Evolutionary conservation across 2,113 vertebrate genomes (phyloP), one percentile per base, ranked within the genome.

Genomic region (Daubentonia madagascariensis): DNA sequence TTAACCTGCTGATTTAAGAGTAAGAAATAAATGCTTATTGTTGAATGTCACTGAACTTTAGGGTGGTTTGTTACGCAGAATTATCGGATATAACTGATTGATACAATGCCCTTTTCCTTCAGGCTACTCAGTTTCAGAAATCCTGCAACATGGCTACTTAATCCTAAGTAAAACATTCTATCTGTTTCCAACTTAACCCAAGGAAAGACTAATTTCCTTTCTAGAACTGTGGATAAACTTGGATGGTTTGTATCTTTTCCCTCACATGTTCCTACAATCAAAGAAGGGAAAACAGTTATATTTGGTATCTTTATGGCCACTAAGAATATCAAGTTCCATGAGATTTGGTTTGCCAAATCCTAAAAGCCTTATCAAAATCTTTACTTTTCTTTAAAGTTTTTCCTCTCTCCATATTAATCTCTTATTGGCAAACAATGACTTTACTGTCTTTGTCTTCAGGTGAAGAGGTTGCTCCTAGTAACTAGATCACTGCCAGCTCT

Each of bases 121-220:
- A 61, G 50, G 30, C 79, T 81, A 35, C 52, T 70, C 37, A 88
- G 54, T 59, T 32, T 87, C 28, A 43, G 70, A 85, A 30, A 88
- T 67, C 54, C 84, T 88, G 8, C 67, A 88, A 72, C 16, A 65
- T 65, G 81, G 40, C 11, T 52, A 43, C 54, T 83, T 92, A 94
- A 76, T 52, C 40, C n/a, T 87, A 78, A 94, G 20, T 70, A 87
- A 70, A 76, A 10, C 37, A 75, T 83, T 94, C 9, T 78, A 32
- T 88, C 70, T 97, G 17, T 37, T 91, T 92, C 35, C 43, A 52
- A 12, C 12, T 72, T 95, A 37, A 91, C 40, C 40, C 4, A 92
- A 95, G 30, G 91, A 91, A 95, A 85, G 37, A 32, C 16, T 35
- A 45, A 48, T 75, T 96, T 80, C 25, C 22, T 91, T 96, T 63